phyloP scores from a whole-genome alignment of 2,113 vertebrate genomes.

The Notechis scutatus region DNA sequence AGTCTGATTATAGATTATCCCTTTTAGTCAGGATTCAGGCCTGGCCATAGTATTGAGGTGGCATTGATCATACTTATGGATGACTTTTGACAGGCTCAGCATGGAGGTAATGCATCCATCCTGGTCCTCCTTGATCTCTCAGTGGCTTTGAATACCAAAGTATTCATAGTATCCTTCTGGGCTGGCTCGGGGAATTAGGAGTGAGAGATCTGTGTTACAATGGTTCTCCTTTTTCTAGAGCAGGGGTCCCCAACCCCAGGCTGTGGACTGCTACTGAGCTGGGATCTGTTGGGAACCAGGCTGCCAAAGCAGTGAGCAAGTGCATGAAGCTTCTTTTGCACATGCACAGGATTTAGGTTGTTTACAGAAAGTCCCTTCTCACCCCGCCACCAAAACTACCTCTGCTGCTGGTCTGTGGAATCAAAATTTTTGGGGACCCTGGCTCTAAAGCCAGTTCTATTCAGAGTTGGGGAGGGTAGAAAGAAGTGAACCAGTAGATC shows the following conservation, averaged over 20 bases:
- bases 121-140: not conserved
- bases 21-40: not conserved
- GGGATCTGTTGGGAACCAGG: not conserved
- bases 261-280: not conserved
- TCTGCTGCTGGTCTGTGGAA: too few relatives aligned
- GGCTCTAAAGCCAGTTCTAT: not conserved
- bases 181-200: not conserved
- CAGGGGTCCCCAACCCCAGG: not conserved
- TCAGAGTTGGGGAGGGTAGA: not conserved
- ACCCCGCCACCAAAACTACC: too few relatives aligned
- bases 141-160: not conserved
- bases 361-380: not conserved
- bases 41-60: not conserved
- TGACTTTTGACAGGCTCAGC: not conserved
- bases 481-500: not conserved
- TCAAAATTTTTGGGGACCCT: not conserved
- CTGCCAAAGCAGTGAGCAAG: not conserved
- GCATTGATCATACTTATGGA: not conserved
- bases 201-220: not conserved
- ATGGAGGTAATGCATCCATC: not conserved
- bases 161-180: not conserved
- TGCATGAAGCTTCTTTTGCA: not conserved
- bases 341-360: not conserved
- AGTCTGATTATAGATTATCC: too few relatives aligned
- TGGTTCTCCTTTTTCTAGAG: not conserved